Evolutionary conservation across 2,113 vertebrate genomes (phyloP), one percentile per base, ranked within the genome.

Genomic region (Oncorhynchus mykiss): DNA sequence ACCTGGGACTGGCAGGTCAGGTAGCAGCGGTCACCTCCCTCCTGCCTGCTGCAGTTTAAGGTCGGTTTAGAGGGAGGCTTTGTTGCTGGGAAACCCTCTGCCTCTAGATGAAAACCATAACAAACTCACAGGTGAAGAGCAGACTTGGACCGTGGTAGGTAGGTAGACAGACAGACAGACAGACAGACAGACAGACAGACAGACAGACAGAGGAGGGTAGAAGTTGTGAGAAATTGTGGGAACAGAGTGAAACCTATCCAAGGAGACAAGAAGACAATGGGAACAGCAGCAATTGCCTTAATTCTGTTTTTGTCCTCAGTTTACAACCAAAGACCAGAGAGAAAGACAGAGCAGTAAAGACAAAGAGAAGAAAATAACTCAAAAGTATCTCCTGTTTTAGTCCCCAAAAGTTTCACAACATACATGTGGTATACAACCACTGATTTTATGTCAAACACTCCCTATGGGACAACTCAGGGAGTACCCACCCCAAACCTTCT

Each of bases 341-440:
- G 57, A 83, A 77, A 79, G 16, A 22, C 31, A 9, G 13, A 68
- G 67, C 18, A 45, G 72, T 45, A 65, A 59, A 65, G 71, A 85
- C 88, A 80, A 90, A 94, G 86, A 90, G 90, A 90, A 74, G 85
- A 78, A 79, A 79, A 90, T 91, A 89, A 83, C 90, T 89, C 84
- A 95, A 97, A 97, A 97, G 96, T 97, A 99, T 97, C 96, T 98
- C 97, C 96, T 97, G 95, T 96, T 97, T 84, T 67, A 84, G 79
- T 80, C 75, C 87, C 81, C 79, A 65, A 24, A 65, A 11, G 25
- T 75, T 74, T 71, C 66, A 70, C 83, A 81, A 75, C 48, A 31
- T 69, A 74, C 49, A 51, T 51, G 57, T 60, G 5, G 48, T 78
- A 78, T n/a, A 73, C 20, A 31, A n/a, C 5, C n/a, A 65, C 67